Conservation (phyloP, 2,888 invertebrate genomes). For the Agriopis marginaria region DNA sequence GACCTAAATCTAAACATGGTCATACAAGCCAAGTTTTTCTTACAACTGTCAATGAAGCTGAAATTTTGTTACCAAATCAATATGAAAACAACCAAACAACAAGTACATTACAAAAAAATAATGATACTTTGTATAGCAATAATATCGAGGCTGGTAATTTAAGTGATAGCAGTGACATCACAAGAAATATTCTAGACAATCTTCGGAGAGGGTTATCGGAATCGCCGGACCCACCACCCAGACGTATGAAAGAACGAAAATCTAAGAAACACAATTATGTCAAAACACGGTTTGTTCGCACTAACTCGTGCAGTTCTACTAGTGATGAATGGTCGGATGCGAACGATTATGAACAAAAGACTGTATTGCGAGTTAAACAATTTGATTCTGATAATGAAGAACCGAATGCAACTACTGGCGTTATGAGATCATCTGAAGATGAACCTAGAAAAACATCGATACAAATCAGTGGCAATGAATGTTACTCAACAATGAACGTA, state of each 20-base stretch:
- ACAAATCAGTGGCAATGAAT: conserved; percentile 91
- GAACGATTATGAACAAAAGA: conserved; percentile 80
- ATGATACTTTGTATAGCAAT: conserved; percentile 46
- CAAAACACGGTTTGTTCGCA: conserved; percentile 80
- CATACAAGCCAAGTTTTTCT: conserved; percentile 88
- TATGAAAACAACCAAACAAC: conserved; percentile 45
- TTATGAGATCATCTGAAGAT: conserved; percentile 65
- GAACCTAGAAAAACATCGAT: conserved; percentile 89
- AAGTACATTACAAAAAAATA: conserved; percentile 30
- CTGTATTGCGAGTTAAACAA: conserved; percentile 76
- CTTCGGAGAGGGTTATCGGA: conserved; percentile 76
- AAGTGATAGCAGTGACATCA: conserved; percentile 80
- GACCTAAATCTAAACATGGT: conserved; percentile 87
- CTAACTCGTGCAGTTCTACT: conserved; percentile 79
- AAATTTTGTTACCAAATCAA: conserved; percentile 52
- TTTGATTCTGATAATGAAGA: conserved; percentile 82
- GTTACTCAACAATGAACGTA: conserved; percentile 91
- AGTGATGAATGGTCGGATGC: conserved; percentile 84
- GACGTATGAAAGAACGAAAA: conserved; percentile 73
- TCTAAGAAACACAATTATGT: conserved; percentile 82
- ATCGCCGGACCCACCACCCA: conserved; percentile 82
- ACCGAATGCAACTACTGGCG: conserved; percentile 54
- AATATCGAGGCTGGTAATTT: conserved; percentile 71
- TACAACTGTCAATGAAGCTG: conserved; percentile 72
- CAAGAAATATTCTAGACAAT: conserved; percentile 72